Base-by-base conservation (phyloP, 2,797 vertebrate species). In the Onychomys leucogaster region DNA sequence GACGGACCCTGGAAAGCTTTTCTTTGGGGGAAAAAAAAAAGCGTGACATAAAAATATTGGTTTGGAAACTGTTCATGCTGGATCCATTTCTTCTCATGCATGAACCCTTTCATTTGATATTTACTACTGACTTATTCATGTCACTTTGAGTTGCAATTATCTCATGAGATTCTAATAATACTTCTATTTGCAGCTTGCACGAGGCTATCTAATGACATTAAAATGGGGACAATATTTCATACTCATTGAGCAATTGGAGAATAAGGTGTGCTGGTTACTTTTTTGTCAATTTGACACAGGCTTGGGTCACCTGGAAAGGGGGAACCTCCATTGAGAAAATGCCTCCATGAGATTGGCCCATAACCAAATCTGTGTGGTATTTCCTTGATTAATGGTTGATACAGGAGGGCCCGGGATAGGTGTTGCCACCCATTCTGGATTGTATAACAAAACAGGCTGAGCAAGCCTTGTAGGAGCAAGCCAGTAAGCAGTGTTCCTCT, bases 1-100 rank as follows among this genome's bases (percentile, higher is more conserved):
- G 90, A 96, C 37, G 96, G 84, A 91, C 96, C 89, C 95, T 71
- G 65, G 46, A 89, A 95, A 93, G 87, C 90, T 86, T 88, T 94
- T 63, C 84, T 97, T 96, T 95, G 94, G 87, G 87, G 88, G 97
- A 97, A 59, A 97, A 97, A 92, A 71, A 25, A 49, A 97, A 96
- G 83, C 67, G 55, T 69, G 97, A 49, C 82, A 95, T 94, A 89
- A 94, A 96, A 97, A 77, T 92, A 86, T 1, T 86, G 65, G 67
- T 87, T 96, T 96, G 83, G 82, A 95, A 97, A 71, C 83, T 82
- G 61, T 87, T 88, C 77, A 67, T 32, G 2, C 49, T 69, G n/a
- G 75, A 41, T 73, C 92, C 69, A n/a, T 61, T 69, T 84, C 89
- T 96, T 63, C 57, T 95, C 82, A 57, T 37, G n/a, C 17, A 43